A percentile compares a stretch with the other conserved stretches of the same genome.
These are phyloP conservation scores for Himalopsyche japonica DNA, from an alignment of 2,888 invertebrate species.

Conservation along the genomic window DNA sequence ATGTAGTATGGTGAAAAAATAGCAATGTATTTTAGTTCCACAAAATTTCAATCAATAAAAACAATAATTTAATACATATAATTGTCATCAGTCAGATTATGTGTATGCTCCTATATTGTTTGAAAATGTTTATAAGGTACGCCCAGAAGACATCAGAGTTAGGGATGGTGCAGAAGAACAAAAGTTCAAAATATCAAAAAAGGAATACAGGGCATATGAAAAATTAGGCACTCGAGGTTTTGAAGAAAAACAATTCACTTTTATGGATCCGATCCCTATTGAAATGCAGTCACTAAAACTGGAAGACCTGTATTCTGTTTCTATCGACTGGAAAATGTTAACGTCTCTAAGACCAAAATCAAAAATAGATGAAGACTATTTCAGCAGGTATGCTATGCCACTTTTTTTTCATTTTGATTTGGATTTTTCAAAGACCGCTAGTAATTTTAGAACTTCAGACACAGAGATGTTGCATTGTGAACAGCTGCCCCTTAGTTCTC, in stretches of 20 bases:
- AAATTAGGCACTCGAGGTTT: conserved; percentile 67
- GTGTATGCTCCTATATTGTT: background rate
- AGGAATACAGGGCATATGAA: conserved; percentile 68
- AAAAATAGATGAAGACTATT: conserved; percentile 84
- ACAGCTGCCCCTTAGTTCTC: too few relatives aligned
- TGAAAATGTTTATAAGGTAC: conserved; percentile 53
- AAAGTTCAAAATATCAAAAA: conserved; percentile 74
- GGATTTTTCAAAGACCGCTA: too few relatives aligned
- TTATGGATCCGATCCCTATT: conserved; percentile 76
- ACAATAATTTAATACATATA: background rate
- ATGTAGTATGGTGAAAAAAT: too few relatives aligned
- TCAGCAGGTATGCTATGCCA: conserved; percentile 63
- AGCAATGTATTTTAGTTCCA: too few relatives aligned
- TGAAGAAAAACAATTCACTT: conserved; percentile 58
- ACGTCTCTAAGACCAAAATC: conserved; percentile 84
- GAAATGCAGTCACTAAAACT: conserved; percentile 79
- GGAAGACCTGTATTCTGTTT: conserved; percentile 78
- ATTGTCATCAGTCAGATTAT: background rate
- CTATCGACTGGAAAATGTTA: conserved; percentile 92
- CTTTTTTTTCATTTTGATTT: background rate
- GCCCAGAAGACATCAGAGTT: conserved; percentile 75
- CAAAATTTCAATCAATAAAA: too few relatives aligned
- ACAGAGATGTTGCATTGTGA: too few relatives aligned
- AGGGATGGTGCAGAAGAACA: conserved; percentile 70
- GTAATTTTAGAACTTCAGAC: too few relatives aligned